These are phyloP conservation scores for Myiotriccus ornatus DNA, from an alignment of 2,797 vertebrate species.

Conservation along the genomic window DNA sequence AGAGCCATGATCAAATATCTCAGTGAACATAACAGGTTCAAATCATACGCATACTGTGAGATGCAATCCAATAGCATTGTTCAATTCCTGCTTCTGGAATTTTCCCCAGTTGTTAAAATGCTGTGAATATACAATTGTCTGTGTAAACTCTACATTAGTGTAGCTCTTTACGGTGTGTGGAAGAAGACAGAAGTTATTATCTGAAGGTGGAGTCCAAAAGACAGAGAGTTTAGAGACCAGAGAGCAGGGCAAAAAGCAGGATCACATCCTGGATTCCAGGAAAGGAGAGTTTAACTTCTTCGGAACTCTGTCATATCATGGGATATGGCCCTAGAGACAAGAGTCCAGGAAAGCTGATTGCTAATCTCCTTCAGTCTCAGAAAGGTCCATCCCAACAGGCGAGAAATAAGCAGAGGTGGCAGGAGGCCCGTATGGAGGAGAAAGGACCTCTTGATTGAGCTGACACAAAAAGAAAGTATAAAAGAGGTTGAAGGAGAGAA, in stretches of 20 bases:
- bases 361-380: neutral
- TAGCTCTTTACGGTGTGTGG: neutral
- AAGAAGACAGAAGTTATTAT: neutral
- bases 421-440: neutral
- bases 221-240: neutral
- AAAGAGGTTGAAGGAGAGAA: neutral
- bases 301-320: neutral
- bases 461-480: neutral
- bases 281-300: neutral
- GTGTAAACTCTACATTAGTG: neutral
- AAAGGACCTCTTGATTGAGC: neutral
- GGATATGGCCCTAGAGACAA: neutral
- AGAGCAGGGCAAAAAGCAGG: neutral
- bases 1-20: neutral
- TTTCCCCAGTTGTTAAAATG: neutral
- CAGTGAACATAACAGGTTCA: neutral
- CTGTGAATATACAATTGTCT: neutral
- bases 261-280: neutral
- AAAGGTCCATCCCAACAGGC: neutral
- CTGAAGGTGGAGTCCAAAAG: neutral
- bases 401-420: neutral
- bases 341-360: fast-evolving
- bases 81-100: neutral
- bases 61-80: neutral
- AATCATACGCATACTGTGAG: neutral